A percentile compares a stretch with the other conserved stretches of the same genome.
These are phyloP conservation scores for Sorex araneus DNA, from an alignment of 2,113 vertebrate species.

Conservation along the genomic window DNA sequence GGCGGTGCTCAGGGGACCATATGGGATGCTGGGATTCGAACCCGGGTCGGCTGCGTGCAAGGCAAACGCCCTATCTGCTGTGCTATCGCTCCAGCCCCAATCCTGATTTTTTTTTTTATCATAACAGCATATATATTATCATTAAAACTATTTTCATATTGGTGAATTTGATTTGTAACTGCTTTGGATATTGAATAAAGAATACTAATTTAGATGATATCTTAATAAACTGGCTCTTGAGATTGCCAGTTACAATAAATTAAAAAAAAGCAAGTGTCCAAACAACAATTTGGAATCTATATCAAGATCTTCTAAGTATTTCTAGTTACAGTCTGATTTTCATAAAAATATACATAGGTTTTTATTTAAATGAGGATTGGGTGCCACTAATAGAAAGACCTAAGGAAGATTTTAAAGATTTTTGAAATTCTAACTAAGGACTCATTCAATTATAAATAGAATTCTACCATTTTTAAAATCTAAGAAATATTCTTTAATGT, in stretches of 20 bases:
- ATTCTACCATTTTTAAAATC: not conserved
- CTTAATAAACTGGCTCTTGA: slow-evolving; percentile 57
- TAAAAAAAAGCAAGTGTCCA: slow-evolving; percentile 38
- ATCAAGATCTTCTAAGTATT: slow-evolving; percentile 50
- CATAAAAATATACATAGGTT: not conserved
- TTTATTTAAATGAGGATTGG: not conserved
- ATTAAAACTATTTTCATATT: slow-evolving; percentile 33
- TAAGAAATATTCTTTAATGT: slow-evolving; percentile 25
- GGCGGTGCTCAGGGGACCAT: no score
- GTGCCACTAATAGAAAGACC: slow-evolving; percentile 12
- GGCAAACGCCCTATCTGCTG: no score
- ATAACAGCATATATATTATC: not conserved
- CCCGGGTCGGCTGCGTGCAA: no score
- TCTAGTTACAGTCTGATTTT: not conserved
- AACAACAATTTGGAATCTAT: slow-evolving; percentile 24
- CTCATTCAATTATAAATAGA: not conserved
- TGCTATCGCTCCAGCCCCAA: no score
- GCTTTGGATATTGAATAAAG: slow-evolving; percentile 37
- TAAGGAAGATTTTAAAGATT: not conserved
- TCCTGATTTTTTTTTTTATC: slow-evolving; percentile 50
- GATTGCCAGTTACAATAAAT: slow-evolving; percentile 20
- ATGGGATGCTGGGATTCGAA: no score
- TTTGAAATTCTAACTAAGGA: slow-evolving; percentile 1
- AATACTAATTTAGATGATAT: slow-evolving; percentile 13
- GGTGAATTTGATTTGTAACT: slow-evolving; percentile 38